Base-by-base conservation (phyloP, 2,113 vertebrate genomes). In the Colaptes auratus region DNA sequence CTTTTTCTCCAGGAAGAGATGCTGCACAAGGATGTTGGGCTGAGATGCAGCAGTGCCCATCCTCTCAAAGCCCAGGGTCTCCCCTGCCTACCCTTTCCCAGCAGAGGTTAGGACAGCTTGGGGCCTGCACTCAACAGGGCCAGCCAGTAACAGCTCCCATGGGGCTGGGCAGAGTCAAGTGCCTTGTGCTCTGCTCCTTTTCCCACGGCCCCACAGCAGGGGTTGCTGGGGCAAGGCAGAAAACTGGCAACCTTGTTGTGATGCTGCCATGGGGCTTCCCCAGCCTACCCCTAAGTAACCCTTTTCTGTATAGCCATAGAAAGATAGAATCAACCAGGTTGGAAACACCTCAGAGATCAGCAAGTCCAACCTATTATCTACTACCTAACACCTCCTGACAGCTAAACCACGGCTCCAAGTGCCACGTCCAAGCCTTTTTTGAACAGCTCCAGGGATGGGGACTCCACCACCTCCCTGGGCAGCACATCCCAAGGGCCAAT, bases 1-100 rank as follows among this genome's bases (percentile, higher is more conserved):
- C 14, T 9, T 4, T 20, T 27, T 6, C 64, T 39, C 11, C 23
- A 55, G 19, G 65, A 42, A 44, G 35, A 30, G 50, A 35, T 19
- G 5, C 1, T n/a, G 52, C 66, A 12, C 13, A 10, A 20, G 33
- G 18, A 9, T 6, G 10, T 1, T 39, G 69, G 27, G 60, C 60
- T 8, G 3, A 33, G 50, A 13, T 0, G 14, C 27, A 61, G n/a
- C 35, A 20, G 12, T 1, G 18, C 9, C 66, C 17, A 3, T 5
- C 33, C 12, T 42, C 50, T 10, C 24, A 58, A 42, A 73, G 24
- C 12, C n/a, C 33, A 3, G n/a, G 11, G 9, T 63, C 53, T 69
- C 21, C 36, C 27, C 8, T 50, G 63, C 16, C 60, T 61, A 36
- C 48, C 13, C 24, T 46, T n/a, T 46, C 20, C 5, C 61, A 36